Evolutionary conservation across 2,797 vertebrate species (phyloP), one percentile per base, ranked within the genome.

Genomic region (Cuniculus paca): DNA sequence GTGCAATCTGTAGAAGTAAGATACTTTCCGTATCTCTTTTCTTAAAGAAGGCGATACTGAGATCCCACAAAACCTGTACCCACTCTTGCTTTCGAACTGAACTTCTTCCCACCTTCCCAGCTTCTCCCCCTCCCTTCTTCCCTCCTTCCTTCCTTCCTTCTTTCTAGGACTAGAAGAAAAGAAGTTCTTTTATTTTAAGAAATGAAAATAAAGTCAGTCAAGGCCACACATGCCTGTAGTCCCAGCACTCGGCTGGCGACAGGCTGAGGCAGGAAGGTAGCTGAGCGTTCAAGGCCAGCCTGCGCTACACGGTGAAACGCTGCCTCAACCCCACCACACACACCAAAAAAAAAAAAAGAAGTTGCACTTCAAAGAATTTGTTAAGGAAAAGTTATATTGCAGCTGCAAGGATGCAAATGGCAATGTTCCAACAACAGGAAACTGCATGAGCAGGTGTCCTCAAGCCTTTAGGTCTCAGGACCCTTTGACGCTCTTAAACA

Each of bases 361-460:
- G 42, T 54, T 89, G 12, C 63, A 72, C 70, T 95, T 91, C 88
- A 90, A 20, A 78, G 36, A 72, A 65, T 63, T 63, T 52, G 16
- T 48, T 26, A 54, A 84, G 26, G 60, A 72, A 85, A 58, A 22
- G 16, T 17, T 86, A n/a, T 82, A 24, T 81, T 84, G 75, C 24
- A 5, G 5, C 61, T 82, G 42, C 17, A 85, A 36, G 17, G 13
- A 72, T 86, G n/a, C 81, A 88, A 83, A 74, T 11, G 22, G 48
- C 82, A 80, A 17, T 34, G 4, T 39, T 34, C 50, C 58, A 54
- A 36, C n/a, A 58, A 77, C 26, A 90, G 36, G 56, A 92, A 63
- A 95, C 56, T 82, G 10, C n/a, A 60, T 74, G 93, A 58, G 31
- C 84, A 56, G 72, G 12, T 78, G 16, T 91, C 82, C 50, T 92